Conservation (phyloP, 2,113 vertebrate genomes). For the Mormoops blainvillei region DNA sequence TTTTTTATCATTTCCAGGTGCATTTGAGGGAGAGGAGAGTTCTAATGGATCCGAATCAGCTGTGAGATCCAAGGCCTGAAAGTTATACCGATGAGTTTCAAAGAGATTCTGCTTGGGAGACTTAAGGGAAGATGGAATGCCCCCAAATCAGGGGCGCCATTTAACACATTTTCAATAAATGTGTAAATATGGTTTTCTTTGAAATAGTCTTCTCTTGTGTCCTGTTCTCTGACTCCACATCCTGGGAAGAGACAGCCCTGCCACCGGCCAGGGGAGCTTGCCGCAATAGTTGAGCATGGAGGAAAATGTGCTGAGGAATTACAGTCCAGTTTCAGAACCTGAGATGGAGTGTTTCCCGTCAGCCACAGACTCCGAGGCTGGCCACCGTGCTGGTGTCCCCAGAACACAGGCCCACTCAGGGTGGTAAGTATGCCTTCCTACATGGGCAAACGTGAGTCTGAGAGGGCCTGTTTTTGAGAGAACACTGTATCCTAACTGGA, state of each 20-base stretch:
- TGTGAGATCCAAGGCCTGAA: neutral
- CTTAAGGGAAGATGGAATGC: neutral
- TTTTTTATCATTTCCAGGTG: slow-evolving; percentile 63
- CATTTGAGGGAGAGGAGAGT: slow-evolving; percentile 24
- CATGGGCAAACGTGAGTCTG: accelerated
- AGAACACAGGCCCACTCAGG: accelerated
- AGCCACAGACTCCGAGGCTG: neutral
- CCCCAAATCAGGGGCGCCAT: neutral
- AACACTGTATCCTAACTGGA: neutral
- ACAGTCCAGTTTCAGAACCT: neutral
- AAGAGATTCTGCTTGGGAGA: neutral
- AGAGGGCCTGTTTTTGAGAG: neutral
- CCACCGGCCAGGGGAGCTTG: neutral
- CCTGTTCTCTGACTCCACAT: neutral
- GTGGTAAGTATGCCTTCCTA: accelerated
- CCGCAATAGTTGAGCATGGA: accelerated
- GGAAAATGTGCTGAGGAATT: neutral
- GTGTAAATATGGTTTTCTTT: accelerated
- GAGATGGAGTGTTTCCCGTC: neutral
- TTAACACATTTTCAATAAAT: neutral
- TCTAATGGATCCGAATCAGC: slow-evolving; percentile 16
- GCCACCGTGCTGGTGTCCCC: accelerated
- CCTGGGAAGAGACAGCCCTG: neutral
- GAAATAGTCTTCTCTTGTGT: accelerated
- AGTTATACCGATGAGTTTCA: neutral